These are phyloP conservation scores for Ctenicera cuprea DNA, from an alignment of 2,888 invertebrate genomes.

Conservation along the genomic window DNA sequence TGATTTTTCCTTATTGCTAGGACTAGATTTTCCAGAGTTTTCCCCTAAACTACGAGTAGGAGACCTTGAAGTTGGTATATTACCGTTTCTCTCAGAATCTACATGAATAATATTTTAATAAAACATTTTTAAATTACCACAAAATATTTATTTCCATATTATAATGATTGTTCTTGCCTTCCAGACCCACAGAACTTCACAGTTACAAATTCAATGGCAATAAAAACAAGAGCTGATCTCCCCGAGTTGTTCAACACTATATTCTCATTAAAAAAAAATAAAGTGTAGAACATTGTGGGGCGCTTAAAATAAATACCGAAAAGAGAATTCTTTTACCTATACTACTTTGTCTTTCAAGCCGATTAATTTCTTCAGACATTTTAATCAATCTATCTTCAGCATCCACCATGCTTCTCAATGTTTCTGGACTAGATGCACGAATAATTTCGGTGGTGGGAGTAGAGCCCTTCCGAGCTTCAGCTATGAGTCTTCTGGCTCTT, in stretches of 20 bases:
- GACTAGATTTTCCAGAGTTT: constrained; percentile 70
- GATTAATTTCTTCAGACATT: constrained; percentile 51
- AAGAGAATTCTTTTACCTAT: constrained; percentile 62
- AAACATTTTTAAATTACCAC: no score
- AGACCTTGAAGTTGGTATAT: constrained; percentile 69
- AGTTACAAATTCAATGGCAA: no score
- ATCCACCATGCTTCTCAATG: constrained; percentile 62
- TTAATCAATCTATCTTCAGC: constrained; percentile 61
- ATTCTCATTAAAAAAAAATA: no score
- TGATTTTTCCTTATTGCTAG: constrained; percentile 78
- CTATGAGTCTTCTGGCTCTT: constrained; percentile 91
- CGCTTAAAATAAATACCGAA: not conserved
- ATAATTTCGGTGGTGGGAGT: constrained; percentile 70
- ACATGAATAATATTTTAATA: no score
- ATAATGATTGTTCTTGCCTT: not conserved
- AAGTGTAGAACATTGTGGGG: constrained; percentile 1
- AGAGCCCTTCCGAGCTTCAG: constrained; percentile 84
- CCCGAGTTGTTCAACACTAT: constrained; percentile 16
- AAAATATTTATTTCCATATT: no score
- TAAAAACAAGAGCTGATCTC: constrained; percentile 1
- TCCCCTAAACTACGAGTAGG: constrained; percentile 65
- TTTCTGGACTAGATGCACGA: constrained; percentile 66
- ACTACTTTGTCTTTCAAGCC: constrained; percentile 61
- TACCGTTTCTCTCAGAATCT: constrained; percentile 73
- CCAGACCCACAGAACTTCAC: no score